phyloP scores from a whole-genome alignment of 2,113 vertebrate genomes.

The Takifugu flavidus region DNA sequence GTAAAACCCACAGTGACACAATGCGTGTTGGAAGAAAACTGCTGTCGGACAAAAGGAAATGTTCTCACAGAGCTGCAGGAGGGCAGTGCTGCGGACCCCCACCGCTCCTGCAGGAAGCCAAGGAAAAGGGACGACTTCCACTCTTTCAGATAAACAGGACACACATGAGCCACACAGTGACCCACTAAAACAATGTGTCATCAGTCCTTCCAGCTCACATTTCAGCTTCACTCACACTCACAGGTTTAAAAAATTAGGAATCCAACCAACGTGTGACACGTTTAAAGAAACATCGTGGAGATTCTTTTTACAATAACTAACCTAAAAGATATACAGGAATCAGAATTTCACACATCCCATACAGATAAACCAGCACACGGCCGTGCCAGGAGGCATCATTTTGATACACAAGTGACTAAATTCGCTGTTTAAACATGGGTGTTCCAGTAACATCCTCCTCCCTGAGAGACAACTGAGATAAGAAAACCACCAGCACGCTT shows the following conservation, averaged over 20 bases:
- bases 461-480: constrained; percentile 21
- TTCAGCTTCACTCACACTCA: constrained; percentile 16
- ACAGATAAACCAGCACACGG: constrained; percentile 1
- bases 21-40: constrained; percentile 28
- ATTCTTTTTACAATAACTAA: too few species aligned
- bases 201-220: constrained; percentile 6
- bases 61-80: constrained; percentile 44
- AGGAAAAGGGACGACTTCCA: constrained; percentile 66
- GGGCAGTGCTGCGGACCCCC: constrained; percentile 32
- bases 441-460: constrained; percentile 19
- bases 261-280: neutral
- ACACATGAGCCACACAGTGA: constrained; percentile 32
- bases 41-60: constrained; percentile 59
- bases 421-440: constrained; percentile 1
- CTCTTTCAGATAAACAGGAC: constrained; percentile 64
- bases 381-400: neutral
- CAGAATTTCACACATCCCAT: too few species aligned
- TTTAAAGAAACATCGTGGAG: neutral
- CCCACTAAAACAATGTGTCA: constrained; percentile 39
- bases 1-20: constrained; percentile 40
- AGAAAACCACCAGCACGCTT: constrained; percentile 12
- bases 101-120: constrained; percentile 53
- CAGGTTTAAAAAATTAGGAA: too few species aligned
- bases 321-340: too few species aligned
- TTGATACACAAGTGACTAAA: constrained; percentile 11